Conservation (phyloP, 2,113 vertebrate species). For the Urocitellus parryii region DNA sequence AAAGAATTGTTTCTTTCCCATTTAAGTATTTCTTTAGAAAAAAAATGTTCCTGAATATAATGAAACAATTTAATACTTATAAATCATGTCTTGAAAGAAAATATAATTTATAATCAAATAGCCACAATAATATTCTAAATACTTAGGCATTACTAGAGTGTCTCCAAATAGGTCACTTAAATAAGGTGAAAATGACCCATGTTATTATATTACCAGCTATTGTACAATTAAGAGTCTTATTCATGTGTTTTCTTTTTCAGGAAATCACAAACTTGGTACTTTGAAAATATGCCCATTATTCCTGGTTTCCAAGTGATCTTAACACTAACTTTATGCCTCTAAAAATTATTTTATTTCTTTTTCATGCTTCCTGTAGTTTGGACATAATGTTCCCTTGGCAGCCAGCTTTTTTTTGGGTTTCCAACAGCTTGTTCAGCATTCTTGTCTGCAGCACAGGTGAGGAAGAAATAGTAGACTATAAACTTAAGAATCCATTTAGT, state of each 20-base stretch:
- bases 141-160: background rate
- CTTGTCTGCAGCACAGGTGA: background rate
- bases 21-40: background rate
- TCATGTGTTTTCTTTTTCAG: background rate
- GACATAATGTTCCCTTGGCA: background rate
- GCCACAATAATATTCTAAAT: background rate
- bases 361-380: background rate
- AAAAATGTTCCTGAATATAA: slow-evolving; percentile 9
- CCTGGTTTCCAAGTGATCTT: background rate
- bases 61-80: background rate
- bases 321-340: background rate
- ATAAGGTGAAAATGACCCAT: background rate
- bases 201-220: background rate
- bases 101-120: background rate
- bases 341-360: background rate
- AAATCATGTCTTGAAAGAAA: background rate
- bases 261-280: background rate
- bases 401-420: background rate
- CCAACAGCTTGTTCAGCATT: background rate
- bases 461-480: background rate
- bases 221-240: background rate
- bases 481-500: background rate
- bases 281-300: background rate
- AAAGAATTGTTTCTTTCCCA: background rate
- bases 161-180: background rate